phyloP scores from a whole-genome alignment of 2,113 vertebrate species.

The Motacilla alba region DNA sequence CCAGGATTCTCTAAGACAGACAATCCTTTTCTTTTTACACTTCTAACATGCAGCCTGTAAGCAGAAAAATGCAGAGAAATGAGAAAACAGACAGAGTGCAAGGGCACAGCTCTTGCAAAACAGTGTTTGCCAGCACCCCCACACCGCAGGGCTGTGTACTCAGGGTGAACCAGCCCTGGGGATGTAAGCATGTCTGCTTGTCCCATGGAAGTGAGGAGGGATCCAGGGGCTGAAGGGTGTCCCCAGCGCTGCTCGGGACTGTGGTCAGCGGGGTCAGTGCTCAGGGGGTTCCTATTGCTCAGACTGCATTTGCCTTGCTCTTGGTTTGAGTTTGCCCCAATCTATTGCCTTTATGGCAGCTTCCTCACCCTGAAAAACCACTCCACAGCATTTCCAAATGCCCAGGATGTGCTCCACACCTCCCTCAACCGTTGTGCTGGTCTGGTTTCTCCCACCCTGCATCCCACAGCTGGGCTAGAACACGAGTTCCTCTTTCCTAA shows the following conservation, averaged over 20 bases:
- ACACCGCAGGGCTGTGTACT: fast-evolving
- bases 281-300: not conserved
- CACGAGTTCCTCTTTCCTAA: fast-evolving
- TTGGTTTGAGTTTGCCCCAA: not conserved
- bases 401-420: not conserved
- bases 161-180: not conserved
- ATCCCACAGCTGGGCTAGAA: not conserved
- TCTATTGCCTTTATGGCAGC: not conserved
- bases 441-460: not conserved
- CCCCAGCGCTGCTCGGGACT: fast-evolving
- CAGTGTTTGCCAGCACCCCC: not conserved
- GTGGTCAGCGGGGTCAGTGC: fast-evolving
- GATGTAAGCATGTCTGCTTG: not conserved
- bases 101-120: not conserved
- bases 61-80: not conserved
- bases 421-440: not conserved
- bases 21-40: not conserved
- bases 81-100: not conserved
- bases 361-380: not conserved
- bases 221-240: not conserved
- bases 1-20: not conserved
- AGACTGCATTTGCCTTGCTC: not conserved
- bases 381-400: not conserved
- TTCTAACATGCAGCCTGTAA: not conserved
- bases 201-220: not conserved